Percentiles rank a stretch among this genome's conserved stretches.
Evolutionary conservation across 2,113 vertebrate species (phyloP).

Genomic region (Hippoglossus stenolepis): DNA sequence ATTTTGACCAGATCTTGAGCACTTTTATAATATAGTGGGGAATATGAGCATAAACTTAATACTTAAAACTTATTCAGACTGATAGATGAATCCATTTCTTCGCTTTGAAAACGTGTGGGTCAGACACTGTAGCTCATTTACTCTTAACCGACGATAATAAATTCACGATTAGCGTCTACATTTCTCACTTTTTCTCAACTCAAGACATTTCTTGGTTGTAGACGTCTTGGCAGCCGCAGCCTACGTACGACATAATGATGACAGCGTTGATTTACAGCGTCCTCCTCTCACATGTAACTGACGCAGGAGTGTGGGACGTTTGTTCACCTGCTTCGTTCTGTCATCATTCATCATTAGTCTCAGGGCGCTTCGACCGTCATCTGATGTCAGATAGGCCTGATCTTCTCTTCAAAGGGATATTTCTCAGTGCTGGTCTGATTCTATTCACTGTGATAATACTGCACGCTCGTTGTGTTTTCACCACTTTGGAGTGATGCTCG

Average conservation of each 20-base stretch:
- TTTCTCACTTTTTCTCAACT: background rate
- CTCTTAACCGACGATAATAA: background rate
- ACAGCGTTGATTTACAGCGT: constrained; percentile 28
- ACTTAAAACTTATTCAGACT: too few relatives aligned
- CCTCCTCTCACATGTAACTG: constrained; percentile 54
- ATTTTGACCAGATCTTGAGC: background rate
- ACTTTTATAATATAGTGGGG: background rate
- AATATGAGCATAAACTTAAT: too few relatives aligned
- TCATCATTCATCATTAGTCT: constrained; percentile 67
- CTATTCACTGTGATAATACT: constrained; percentile 47
- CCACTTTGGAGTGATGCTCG: constrained; percentile 40
- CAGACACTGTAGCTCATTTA: background rate
- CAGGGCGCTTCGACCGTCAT: constrained; percentile 41
- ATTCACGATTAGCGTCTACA: background rate
- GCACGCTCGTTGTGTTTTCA: constrained; percentile 47
- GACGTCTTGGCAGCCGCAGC: background rate
- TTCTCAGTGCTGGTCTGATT: constrained; percentile 9
- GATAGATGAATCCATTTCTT: background rate
- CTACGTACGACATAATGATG: constrained; percentile 13
- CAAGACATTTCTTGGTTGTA: too few relatives aligned
- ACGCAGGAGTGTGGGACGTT: constrained; percentile 21
- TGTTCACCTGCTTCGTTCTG: constrained; percentile 1
- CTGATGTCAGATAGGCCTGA: constrained; percentile 59
- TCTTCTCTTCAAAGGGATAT: constrained; percentile 1
- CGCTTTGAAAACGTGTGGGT: background rate